These are phyloP conservation scores for Lissonota sp. DNA, from an alignment of 2,888 invertebrate species.

Conservation along the genomic window DNA sequence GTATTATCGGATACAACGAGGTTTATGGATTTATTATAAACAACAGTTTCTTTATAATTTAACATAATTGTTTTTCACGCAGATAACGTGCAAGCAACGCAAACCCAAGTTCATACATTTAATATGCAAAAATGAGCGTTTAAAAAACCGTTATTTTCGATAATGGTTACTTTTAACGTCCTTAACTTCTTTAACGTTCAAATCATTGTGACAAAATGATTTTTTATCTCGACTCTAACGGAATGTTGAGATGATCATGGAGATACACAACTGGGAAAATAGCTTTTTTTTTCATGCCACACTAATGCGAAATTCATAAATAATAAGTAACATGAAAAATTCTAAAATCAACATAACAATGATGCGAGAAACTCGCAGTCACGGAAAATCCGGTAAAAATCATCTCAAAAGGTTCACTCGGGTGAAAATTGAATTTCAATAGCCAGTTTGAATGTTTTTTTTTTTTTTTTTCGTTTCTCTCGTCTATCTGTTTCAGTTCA, in stretches of 20 bases:
- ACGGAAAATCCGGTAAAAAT: neutral
- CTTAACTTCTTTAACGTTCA: too few relatives aligned
- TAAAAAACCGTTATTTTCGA: too few relatives aligned
- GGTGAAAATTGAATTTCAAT: neutral
- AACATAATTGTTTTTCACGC: constrained; percentile 2
- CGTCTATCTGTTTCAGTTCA: neutral
- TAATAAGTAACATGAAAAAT: too few relatives aligned
- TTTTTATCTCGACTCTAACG: too few relatives aligned
- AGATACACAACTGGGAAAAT: too few relatives aligned
- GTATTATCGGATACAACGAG: constrained; percentile 32
- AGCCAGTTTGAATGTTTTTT: constrained; percentile 3
- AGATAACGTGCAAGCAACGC: neutral
- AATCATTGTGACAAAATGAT: too few relatives aligned
- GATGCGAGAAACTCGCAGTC: neutral
- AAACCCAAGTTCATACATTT: neutral
- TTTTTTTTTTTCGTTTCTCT: constrained; percentile 23
- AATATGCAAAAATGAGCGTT: too few relatives aligned
- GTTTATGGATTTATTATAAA: constrained; percentile 22
- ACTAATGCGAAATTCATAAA: too few relatives aligned
- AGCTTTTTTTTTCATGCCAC: too few relatives aligned
- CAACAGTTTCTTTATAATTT: neutral
- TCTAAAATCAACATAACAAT: too few relatives aligned
- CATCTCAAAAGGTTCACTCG: neutral
- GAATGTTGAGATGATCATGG: too few relatives aligned
- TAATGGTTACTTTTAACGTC: too few relatives aligned